Evolutionary conservation across 1,140 invertebrate species (phyloP).

Genomic region (Cydia fagiglandana): DNA sequence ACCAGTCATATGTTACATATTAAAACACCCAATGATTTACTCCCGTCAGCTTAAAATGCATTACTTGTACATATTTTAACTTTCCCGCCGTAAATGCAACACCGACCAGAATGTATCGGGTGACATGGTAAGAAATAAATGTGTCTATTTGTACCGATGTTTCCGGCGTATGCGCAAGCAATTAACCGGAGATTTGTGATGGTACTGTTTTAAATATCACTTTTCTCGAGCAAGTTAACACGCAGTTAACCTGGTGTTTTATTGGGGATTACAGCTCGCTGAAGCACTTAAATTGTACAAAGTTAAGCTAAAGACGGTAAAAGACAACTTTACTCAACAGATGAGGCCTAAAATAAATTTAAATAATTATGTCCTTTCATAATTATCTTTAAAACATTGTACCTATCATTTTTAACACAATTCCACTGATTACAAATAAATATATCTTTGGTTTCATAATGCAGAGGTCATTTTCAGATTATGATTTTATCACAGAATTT

Average conservation of each 20-base stretch:
- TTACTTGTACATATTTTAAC: conserved; percentile 36
- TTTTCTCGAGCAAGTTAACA: conserved; percentile 19
- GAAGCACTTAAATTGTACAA: not conserved
- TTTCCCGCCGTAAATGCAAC: conserved; percentile 44
- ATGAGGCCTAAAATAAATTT: too few relatives aligned
- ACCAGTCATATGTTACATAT: not conserved
- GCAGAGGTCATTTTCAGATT: too few relatives aligned
- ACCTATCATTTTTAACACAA: too few relatives aligned
- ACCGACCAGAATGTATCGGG: conserved; percentile 54
- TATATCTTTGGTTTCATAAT: too few relatives aligned
- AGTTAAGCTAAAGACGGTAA: not conserved
- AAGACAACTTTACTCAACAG: too few relatives aligned
- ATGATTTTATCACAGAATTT: too few relatives aligned
- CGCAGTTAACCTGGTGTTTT: conserved; percentile 26
- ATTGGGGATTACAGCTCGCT: conserved; percentile 1
- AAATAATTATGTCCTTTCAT: too few relatives aligned
- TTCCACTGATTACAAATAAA: too few relatives aligned
- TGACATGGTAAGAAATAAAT: conserved; percentile 65
- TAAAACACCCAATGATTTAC: conserved; percentile 19
- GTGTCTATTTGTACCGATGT: conserved; percentile 63
- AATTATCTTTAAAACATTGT: too few relatives aligned
- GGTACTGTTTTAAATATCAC: conserved; percentile 31
- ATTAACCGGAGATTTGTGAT: conserved; percentile 44
- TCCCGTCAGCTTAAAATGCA: conserved; percentile 20
- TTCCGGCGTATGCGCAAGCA: conserved; percentile 54